phyloP scores from a whole-genome alignment of 2,113 vertebrate genomes.

The Choloepus hoffmanni region DNA sequence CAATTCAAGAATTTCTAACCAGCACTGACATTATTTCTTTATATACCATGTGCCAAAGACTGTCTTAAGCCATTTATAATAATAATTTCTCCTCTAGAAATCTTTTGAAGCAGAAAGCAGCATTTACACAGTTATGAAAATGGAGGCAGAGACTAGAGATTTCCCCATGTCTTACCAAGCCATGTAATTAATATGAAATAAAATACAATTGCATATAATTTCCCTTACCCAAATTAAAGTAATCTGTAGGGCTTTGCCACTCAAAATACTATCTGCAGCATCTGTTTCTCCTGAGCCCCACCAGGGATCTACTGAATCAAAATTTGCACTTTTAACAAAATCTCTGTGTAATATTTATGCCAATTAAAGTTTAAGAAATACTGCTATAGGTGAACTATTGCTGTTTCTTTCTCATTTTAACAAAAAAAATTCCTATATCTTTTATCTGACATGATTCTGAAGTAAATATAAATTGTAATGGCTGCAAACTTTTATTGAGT shows the following conservation, averaged over 20 bases:
- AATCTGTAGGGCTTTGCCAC: not conserved
- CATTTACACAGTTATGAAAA: not conserved
- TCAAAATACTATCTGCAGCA: not conserved
- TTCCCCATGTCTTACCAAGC: not conserved
- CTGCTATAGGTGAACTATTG: not conserved
- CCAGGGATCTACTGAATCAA: not conserved
- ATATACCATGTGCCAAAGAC: not conserved
- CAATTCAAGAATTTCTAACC: not conserved
- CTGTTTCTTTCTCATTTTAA: not conserved
- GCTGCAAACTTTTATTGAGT: not conserved
- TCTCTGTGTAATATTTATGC: not conserved
- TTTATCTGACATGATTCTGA: not conserved
- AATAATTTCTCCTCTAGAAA: constrained; percentile 2
- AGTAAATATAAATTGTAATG: not conserved
- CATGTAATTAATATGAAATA: not conserved
- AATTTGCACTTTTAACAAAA: not conserved
- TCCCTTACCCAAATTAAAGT: not conserved
- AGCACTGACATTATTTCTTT: not conserved
- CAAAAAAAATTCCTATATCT: not conserved
- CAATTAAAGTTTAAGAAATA: not conserved
- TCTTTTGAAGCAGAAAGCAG: not conserved
- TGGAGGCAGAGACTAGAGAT: not conserved
- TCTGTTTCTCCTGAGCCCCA: not conserved
- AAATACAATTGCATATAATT: constrained; percentile 19
- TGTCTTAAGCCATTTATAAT: not conserved